These are phyloP conservation scores for Mellivora capensis DNA, from an alignment of 2,113 vertebrate species.

Conservation along the genomic window DNA sequence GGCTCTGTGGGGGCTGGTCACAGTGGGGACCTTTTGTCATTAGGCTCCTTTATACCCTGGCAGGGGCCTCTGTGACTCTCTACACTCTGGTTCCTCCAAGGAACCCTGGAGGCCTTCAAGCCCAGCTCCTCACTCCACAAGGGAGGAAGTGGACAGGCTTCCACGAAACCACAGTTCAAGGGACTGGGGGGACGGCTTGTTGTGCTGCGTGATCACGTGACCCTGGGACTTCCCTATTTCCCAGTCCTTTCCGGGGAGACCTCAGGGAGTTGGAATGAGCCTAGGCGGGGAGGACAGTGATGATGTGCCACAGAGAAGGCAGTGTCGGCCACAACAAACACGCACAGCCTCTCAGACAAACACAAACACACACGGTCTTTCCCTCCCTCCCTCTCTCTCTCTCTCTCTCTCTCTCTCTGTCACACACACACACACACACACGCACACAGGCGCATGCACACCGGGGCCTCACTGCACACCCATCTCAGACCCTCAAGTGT, in stretches of 20 bases:
- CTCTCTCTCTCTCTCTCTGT: not conserved
- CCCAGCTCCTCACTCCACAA: not conserved
- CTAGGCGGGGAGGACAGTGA: not conserved
- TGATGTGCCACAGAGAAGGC: constrained; percentile 46
- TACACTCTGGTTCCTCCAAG: not conserved
- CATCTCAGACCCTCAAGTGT: not conserved
- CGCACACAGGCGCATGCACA: not conserved
- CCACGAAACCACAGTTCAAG: not conserved
- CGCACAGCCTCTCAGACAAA: constrained; percentile 12
- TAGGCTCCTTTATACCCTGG: not conserved
- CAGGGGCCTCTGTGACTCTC: not conserved
- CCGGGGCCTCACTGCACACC: not conserved
- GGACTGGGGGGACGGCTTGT: not conserved
- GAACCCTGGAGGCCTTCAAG: not conserved
- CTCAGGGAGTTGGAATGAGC: constrained; percentile 29
- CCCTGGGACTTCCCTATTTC: constrained; percentile 19
- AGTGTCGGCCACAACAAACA: constrained; percentile 45
- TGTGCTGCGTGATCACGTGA: not conserved
- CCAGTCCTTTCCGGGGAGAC: constrained; percentile 23
- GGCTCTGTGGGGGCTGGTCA: not conserved
- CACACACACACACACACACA: not conserved
- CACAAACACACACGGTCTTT: not conserved
- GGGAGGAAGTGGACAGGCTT: not conserved
- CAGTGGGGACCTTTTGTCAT: not conserved
- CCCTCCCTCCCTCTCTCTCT: not conserved